phyloP scores from a whole-genome alignment of 1,140 invertebrate species.

The Plodia interpunctella region DNA sequence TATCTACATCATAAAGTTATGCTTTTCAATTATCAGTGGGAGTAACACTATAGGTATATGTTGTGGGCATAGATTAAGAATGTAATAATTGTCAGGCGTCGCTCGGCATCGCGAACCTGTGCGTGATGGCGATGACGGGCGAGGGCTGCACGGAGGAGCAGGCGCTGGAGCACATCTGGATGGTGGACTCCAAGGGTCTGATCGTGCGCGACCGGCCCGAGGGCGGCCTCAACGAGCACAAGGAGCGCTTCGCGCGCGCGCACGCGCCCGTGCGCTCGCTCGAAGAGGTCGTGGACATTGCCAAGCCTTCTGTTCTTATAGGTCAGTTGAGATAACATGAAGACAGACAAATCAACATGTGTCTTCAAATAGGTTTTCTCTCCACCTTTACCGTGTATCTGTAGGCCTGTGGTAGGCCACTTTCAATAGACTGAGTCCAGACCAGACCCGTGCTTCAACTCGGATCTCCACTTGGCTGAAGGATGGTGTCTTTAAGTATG shows the following conservation, averaged over 20 bases:
- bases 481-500: too few relatives aligned
- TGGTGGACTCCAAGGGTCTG: conserved; percentile 83
- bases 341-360: too few relatives aligned
- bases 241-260: conserved; percentile 86
- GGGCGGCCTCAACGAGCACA: conserved; percentile 86
- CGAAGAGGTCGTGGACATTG: conserved; percentile 84
- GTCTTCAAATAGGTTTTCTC: too few relatives aligned
- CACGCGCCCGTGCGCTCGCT: conserved; percentile 83
- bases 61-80: neutral
- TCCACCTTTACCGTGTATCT: too few relatives aligned
- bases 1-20: too few relatives aligned
- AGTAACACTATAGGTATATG: too few relatives aligned
- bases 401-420: too few relatives aligned
- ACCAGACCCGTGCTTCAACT: too few relatives aligned
- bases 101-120: conserved; percentile 91
- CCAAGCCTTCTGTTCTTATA: conserved; percentile 92
- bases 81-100: conserved; percentile 79
- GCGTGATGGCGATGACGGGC: conserved; percentile 91
- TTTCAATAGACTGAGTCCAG: too few relatives aligned
- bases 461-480: too few relatives aligned
- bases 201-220: conserved; percentile 87
- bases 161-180: conserved; percentile 85
- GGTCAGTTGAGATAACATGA: conserved; percentile 72
- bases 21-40: too few relatives aligned
- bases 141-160: conserved; percentile 85